Evolutionary conservation across 1,140 invertebrate species (phyloP), one percentile per base, ranked within the genome.

Genomic region (Chironomus tepperi): DNA sequence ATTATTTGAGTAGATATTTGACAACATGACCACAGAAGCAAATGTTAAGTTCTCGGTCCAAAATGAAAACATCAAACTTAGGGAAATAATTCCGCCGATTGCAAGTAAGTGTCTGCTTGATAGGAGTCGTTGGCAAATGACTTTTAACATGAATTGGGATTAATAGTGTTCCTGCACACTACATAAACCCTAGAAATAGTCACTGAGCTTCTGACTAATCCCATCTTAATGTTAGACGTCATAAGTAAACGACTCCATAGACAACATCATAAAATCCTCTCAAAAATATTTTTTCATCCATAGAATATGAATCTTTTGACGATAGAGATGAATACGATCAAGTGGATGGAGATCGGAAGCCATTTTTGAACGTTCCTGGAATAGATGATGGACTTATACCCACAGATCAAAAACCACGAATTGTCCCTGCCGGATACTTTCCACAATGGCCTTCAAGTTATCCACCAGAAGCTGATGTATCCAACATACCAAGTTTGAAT

Each of bases 401-500:
- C 7, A 5, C 18, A 70, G 47, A 21, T 7, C n/a, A 19, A 7
- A 70, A 21, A 70, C 65, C 65, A 70, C 65, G 65, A 18, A 19
- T 18, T 5, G 12, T 70, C 2, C 65, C 65, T 3, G 3, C 65
- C 16, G 65, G 65, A 18, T 70, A 70, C 18, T 70, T 19, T 70
- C 65, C 65, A 70, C 65, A 70, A 10, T 70, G 65, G 65, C 65
- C 65, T 21, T 18, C 65, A 21, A 8, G 8, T 19, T 70, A 70
- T 70, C 65, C 65, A 8, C 65, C 65, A 18, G 65, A 70, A 18
- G n/a, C 10, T 19, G 47, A 57, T 12, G 47, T 21, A 43, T 75
- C 79, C 3, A 78, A 86, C 15, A 85, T 87, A 7, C 89, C 89
- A 5, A 93, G 95, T 79, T 86, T 93, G 10, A 95, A 95, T 83